These are phyloP conservation scores for Podilymbus podiceps DNA, from an alignment of 2,113 vertebrate genomes.

Conservation along the genomic window DNA sequence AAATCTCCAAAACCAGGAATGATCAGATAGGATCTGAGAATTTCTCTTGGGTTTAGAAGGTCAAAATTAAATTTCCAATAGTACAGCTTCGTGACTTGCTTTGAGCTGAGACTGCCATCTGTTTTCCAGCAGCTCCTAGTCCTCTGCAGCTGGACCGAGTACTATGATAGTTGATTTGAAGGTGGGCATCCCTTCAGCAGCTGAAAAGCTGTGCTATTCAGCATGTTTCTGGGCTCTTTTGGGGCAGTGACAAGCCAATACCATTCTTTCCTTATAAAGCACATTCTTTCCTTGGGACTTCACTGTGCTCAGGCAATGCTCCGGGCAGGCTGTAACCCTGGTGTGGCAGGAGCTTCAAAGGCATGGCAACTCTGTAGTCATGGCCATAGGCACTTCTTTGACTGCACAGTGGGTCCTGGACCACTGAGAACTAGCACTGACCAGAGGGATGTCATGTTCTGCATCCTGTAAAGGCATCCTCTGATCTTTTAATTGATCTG, in stretches of 20 bases:
- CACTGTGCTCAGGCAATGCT: background rate
- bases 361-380: rapidly evolving
- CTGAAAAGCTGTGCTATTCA: background rate
- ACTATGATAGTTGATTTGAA: background rate
- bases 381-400: background rate
- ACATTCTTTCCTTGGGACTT: background rate
- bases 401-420: background rate
- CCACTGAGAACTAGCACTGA: background rate
- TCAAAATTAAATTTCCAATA: background rate
- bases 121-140: background rate
- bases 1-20: background rate
- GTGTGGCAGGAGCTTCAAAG: background rate
- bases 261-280: background rate
- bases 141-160: background rate
- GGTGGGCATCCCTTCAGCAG: background rate
- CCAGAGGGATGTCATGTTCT: background rate
- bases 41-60: background rate
- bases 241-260: background rate
- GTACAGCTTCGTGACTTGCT: background rate
- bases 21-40: background rate
- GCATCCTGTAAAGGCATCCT: background rate
- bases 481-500: background rate
- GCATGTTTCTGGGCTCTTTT: background rate
- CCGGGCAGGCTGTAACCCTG: background rate
- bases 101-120: background rate